These are phyloP conservation scores for Musca vetustissima DNA, from an alignment of 1,140 invertebrate species.

Conservation along the genomic window DNA sequence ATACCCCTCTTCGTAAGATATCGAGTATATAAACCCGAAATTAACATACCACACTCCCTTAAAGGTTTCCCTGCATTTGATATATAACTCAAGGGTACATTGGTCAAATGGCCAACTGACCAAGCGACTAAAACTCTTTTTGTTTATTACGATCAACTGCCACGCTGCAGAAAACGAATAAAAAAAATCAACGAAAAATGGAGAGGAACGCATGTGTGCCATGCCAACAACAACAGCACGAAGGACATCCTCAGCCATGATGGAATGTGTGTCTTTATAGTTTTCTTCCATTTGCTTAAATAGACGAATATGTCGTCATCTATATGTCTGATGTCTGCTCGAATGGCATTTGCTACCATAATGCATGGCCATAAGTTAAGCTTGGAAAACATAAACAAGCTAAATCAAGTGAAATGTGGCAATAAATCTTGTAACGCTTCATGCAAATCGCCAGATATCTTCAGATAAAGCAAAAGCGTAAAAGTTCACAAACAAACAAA, in stretches of 20 bases:
- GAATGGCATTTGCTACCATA: not conserved
- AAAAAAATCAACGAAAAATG: not conserved
- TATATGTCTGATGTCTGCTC: not conserved
- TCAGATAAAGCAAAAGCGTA: slow-evolving; percentile 2
- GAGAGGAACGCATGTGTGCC: not conserved
- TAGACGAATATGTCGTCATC: not conserved
- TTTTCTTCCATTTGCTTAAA: slow-evolving; percentile 1
- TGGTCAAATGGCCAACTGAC: slow-evolving; percentile 10
- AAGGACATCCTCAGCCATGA: not conserved
- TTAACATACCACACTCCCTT: no score
- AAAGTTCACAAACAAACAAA: no score
- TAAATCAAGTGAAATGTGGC: slow-evolving; percentile 28
- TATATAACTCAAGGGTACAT: slow-evolving; percentile 10
- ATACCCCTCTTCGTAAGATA: no score
- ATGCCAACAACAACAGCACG: not conserved
- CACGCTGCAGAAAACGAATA: not conserved
- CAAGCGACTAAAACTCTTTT: not conserved
- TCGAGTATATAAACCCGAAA: no score
- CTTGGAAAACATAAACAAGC: slow-evolving; percentile 26
- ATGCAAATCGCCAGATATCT: slow-evolving; percentile 25
- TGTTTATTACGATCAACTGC: not conserved
- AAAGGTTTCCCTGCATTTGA: not conserved
- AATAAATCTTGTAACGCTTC: slow-evolving; percentile 26
- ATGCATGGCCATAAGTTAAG: slow-evolving; percentile 24
- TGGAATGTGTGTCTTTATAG: slow-evolving; percentile 1